Evolutionary conservation across 1,140 invertebrate genomes (phyloP).

Genomic region (Lucilia sericata): DNA sequence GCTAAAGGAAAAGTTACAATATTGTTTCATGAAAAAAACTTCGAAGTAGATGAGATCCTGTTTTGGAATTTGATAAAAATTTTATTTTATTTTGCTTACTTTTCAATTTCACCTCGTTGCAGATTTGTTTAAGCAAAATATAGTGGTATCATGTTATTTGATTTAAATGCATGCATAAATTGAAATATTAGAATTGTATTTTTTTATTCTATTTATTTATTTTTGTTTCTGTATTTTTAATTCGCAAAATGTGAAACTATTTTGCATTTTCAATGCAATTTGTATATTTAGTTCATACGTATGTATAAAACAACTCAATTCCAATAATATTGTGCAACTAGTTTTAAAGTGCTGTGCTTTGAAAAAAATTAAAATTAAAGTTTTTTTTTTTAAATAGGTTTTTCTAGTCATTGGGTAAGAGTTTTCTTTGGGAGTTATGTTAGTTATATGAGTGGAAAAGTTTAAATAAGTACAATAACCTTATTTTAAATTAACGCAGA

Average conservation of each 20-base stretch:
- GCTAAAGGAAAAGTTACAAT: too few species aligned
- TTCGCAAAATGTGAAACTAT: background rate
- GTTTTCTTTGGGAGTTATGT: too few species aligned
- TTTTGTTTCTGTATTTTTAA: background rate
- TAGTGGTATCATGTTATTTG: slow-evolving; percentile 1
- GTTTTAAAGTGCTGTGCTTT: background rate
- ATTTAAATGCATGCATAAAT: background rate
- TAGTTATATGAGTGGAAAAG: too few species aligned
- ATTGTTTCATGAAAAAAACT: too few species aligned
- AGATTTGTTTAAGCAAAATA: too few species aligned
- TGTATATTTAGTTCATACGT: background rate
- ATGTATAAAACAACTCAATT: background rate
- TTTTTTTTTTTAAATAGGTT: background rate
- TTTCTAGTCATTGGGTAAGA: background rate
- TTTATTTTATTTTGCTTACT: too few species aligned
- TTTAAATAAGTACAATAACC: too few species aligned
- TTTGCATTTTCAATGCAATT: background rate
- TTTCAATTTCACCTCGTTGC: too few species aligned
- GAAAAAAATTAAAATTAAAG: background rate
- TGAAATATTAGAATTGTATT: slow-evolving; percentile 13
- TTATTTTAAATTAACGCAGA: too few species aligned
- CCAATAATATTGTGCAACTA: background rate
- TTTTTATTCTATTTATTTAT: too few species aligned
- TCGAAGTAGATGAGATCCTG: too few species aligned
- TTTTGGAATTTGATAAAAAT: too few species aligned